phyloP scores from a whole-genome alignment of 2,797 vertebrate genomes.

The Cossypha polioptera region DNA sequence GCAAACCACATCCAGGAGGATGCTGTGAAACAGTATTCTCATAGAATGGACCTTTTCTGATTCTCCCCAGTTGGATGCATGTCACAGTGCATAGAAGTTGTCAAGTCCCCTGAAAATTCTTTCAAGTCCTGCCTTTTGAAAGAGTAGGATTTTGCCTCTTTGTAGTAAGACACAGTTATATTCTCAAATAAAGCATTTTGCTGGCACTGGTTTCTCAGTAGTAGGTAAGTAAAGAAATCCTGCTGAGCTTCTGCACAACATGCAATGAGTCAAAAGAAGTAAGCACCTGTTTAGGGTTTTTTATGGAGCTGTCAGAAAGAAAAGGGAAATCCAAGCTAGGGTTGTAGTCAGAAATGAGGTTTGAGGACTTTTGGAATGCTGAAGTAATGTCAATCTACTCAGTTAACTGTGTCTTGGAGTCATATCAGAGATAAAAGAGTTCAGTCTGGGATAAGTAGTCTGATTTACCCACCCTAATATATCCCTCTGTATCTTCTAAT shows the following conservation, averaged over 20 bases:
- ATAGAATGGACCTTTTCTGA: background rate
- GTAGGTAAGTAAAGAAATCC: background rate
- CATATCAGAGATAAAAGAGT: background rate
- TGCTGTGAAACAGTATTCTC: background rate
- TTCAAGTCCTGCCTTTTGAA: background rate
- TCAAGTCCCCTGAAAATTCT: background rate
- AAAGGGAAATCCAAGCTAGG: background rate
- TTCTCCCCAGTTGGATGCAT: background rate
- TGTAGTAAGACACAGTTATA: background rate
- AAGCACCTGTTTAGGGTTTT: background rate
- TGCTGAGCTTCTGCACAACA: background rate
- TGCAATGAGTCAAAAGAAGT: background rate
- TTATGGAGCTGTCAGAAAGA: background rate
- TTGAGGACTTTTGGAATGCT: background rate
- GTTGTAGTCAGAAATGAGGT: background rate
- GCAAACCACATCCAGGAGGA: background rate
- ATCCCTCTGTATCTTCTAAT: background rate
- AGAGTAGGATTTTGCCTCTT: background rate
- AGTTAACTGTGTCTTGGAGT: background rate
- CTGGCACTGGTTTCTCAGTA: background rate
- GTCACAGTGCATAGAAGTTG: background rate
- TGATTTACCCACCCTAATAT: background rate
- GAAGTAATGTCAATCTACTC: background rate
- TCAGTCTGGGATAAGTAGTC: background rate
- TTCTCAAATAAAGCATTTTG: background rate